Conservation (phyloP, 2,888 invertebrate species). For the Camptogramma bilineatum region DNA sequence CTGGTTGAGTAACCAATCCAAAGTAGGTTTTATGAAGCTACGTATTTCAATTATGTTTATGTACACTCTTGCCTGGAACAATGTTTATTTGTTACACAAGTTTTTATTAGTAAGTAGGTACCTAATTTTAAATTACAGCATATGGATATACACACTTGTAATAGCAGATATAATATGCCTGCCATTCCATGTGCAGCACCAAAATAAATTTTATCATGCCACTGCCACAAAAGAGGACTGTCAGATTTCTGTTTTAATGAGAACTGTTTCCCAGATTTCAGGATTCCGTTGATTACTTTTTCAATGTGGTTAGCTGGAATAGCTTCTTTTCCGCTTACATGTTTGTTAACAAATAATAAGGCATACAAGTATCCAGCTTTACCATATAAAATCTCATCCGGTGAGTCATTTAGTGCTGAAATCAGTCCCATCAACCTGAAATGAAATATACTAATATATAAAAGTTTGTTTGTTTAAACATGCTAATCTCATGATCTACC, state of each 20-base stretch:
- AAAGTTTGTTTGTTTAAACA: no score
- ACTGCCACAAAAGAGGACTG: constrained; percentile 92
- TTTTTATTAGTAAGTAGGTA: neutral
- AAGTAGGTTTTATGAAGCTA: constrained; percentile 86
- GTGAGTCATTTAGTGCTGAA: constrained; percentile 83
- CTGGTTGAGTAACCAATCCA: constrained; percentile 86
- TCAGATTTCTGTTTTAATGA: constrained; percentile 81
- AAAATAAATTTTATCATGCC: constrained; percentile 94
- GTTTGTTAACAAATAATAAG: constrained; percentile 89
- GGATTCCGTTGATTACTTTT: constrained; percentile 86
- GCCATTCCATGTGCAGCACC: constrained; percentile 96
- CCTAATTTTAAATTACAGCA: neutral
- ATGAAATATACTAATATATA: no score
- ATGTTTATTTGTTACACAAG: neutral
- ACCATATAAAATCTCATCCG: constrained; percentile 95
- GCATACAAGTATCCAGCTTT: constrained; percentile 93
- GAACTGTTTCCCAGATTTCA: constrained; percentile 87
- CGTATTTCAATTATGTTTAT: constrained; percentile 85
- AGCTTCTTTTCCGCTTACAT: constrained; percentile 84
- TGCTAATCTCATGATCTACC: no score
- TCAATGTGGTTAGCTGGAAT: constrained; percentile 86
- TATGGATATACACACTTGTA: constrained; percentile 85
- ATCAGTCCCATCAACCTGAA: constrained; percentile 86
- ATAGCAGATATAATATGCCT: constrained; percentile 93
- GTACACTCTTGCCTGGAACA: constrained; percentile 82